These are phyloP conservation scores for Stomatorhinus ivindoensis DNA, from an alignment of 2,113 vertebrate genomes.

Conservation along the genomic window DNA sequence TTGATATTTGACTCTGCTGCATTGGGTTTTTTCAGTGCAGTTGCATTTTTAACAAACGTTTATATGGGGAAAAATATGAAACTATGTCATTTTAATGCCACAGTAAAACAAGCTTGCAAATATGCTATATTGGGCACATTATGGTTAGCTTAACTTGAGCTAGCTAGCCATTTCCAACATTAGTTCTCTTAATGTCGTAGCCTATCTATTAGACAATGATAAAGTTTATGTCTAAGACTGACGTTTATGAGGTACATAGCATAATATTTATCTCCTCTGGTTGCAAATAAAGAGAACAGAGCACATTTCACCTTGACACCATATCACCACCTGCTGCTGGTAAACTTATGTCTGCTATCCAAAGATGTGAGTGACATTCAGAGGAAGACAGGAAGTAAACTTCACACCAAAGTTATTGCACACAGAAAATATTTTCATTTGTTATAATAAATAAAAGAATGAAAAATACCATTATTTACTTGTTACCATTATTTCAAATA, in stretches of 20 bases:
- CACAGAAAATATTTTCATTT: neutral
- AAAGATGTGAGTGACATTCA: neutral
- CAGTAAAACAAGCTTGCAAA: neutral
- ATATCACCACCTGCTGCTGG: neutral
- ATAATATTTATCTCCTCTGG: neutral
- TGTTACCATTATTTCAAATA: neutral
- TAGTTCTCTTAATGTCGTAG: neutral
- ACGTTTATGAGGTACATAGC: neutral
- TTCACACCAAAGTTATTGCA: neutral
- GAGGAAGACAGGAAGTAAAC: neutral
- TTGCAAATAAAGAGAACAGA: neutral
- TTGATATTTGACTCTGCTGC: neutral
- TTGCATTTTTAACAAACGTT: neutral
- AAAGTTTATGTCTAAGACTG: neutral
- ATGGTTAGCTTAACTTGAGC: neutral
- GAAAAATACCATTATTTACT: neutral
- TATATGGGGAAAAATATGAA: neutral
- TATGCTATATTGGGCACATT: neutral
- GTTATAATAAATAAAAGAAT: neutral
- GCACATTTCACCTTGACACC: neutral
- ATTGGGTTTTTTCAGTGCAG: neutral
- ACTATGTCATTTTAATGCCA: neutral
- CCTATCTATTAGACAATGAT: neutral
- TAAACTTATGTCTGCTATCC: neutral
- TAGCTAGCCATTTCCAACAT: neutral